Evolutionary conservation across 2,113 vertebrate species (phyloP).

Genomic region (Alligator mississippiensis): DNA sequence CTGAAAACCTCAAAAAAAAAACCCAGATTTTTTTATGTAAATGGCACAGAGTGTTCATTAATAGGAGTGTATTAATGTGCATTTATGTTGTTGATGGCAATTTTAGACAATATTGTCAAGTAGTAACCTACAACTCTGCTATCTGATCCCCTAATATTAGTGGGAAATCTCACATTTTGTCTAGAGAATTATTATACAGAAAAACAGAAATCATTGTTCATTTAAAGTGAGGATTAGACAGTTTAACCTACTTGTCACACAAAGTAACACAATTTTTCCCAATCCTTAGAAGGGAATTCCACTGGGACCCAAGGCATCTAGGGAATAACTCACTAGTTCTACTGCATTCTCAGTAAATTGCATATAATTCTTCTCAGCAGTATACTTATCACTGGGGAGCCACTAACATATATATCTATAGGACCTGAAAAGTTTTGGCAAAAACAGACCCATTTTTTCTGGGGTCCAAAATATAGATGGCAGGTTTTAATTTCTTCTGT

Average conservation of each 20-base stretch:
- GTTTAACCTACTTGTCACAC: not conserved
- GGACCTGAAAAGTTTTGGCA: not conserved
- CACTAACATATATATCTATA: not conserved
- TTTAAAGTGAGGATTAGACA: not conserved
- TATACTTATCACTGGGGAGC: not conserved
- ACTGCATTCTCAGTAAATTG: not conserved
- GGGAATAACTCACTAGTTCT: rapidly evolving
- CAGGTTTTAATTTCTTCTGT: not conserved
- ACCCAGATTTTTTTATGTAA: not conserved
- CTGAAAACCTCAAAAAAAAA: too few relatives aligned
- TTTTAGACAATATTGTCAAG: not conserved
- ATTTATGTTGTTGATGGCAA: not conserved
- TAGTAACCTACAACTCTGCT: constrained; percentile 29
- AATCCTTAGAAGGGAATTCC: constrained; percentile 17
- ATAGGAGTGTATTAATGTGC: not conserved
- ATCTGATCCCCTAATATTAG: constrained; percentile 30
- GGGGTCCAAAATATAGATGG: not conserved
- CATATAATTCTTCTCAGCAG: not conserved
- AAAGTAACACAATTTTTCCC: constrained; percentile 11
- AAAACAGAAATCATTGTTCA: constrained; percentile 1
- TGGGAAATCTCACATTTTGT: not conserved
- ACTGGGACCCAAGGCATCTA: not conserved
- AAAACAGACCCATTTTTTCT: not conserved
- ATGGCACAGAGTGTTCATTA: not conserved
- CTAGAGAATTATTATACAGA: not conserved